phyloP scores from a whole-genome alignment of 1,140 invertebrate species.

The Eueides isabella region DNA sequence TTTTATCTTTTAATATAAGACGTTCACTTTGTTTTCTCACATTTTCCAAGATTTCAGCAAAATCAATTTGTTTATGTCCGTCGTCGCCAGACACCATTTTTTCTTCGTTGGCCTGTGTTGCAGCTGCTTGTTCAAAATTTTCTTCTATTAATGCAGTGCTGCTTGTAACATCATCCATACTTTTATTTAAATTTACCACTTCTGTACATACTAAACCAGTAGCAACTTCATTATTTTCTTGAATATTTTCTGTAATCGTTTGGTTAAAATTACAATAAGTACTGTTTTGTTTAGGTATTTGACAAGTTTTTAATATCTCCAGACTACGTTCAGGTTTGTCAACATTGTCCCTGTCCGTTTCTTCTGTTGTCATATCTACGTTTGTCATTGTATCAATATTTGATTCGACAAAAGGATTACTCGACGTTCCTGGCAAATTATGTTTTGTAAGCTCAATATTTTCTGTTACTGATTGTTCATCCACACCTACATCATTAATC shows the following conservation, averaged over 20 bases:
- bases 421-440: neutral
- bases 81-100: neutral
- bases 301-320: neutral
- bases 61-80: conserved; percentile 15
- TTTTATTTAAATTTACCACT: neutral
- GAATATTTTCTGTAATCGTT: neutral
- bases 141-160: neutral
- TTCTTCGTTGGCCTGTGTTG: conserved; percentile 16
- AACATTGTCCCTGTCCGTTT: neutral
- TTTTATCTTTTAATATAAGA: conserved; percentile 35
- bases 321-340: neutral
- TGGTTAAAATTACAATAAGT: neutral
- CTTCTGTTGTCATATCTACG: neutral
- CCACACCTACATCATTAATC: conserved; percentile 54
- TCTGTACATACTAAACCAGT: neutral
- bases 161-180: neutral
- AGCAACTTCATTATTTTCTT: neutral
- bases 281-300: neutral
- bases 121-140: conserved; percentile 39
- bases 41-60: conserved; percentile 29
- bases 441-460: neutral
- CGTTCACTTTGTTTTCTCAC: conserved; percentile 38
- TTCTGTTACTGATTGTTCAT: conserved; percentile 33
- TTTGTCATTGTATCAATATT: neutral
- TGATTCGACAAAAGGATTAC: neutral